Evolutionary conservation across 2,113 vertebrate genomes (phyloP), one percentile per base, ranked within the genome.

Genomic region (Peromyscus leucopus): DNA sequence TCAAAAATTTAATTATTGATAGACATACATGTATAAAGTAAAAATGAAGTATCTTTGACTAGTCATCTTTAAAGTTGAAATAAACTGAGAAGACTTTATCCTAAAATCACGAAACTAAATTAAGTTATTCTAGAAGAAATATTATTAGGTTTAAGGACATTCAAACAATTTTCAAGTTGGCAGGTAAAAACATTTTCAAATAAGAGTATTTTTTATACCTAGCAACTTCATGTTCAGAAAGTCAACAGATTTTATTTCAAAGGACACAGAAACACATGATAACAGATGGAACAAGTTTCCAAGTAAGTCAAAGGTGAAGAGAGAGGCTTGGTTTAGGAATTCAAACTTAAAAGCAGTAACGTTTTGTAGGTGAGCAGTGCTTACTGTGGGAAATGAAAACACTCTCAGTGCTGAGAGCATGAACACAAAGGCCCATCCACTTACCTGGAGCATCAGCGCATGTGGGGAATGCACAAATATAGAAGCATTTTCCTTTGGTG

Each of bases 381-480:
- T 46, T 69, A 59, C 46, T 15, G 69, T 1, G 22, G 10, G 51
- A 91, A 75, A 89, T 39, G 76, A 57, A 91, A 26, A 33, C 2
- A n/a, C 11, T 42, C 3, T 71, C 17, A 59, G 31, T 89, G 75
- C 48, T 89, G 15, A 90, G 5, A 71, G 51, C 15, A 76, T 33
- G 31, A 92, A 87, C 55, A 80, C 7, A 21, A 72, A 91, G 48
- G 3, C 26, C 93, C 19, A 80, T 26, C 82, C 55, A 98, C 99
- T 88, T 80, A 99, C 99, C 99, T 99, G 99, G 89, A 99, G 99
- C 99, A 99, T 99, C 95, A 99, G 99, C 7, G 99, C 99, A 93
- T 99, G 99, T 1, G 99, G 99, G 0, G 99, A 99, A 97, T 99
- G 99, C 97, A 99, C 99, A 96, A 99, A 99, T 98, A 99, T 99